Evolutionary conservation across 2,797 vertebrate genomes (phyloP), one percentile per base, ranked within the genome.

Genomic region (Pseudomugil tenellus): DNA sequence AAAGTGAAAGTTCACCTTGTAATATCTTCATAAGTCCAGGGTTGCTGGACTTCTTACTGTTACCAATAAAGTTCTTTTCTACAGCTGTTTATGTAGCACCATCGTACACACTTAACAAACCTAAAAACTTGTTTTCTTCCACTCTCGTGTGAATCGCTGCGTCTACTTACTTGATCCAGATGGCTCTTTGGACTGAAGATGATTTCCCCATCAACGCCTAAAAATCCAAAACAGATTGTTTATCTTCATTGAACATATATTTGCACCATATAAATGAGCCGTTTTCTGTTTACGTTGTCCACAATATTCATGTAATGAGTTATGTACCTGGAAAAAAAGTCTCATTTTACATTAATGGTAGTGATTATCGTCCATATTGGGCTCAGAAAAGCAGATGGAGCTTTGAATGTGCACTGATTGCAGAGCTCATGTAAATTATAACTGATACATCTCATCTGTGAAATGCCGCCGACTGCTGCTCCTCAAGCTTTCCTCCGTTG

Each of bases 111-210:
- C n/a, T n/a, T n/a, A n/a, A n/a, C n/a, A n/a, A n/a, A n/a, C n/a
- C n/a, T n/a, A n/a, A n/a, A n/a, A n/a, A n/a, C n/a, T n/a, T n/a
- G n/a, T n/a, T n/a, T n/a, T n/a, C n/a, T n/a, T n/a, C n/a, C n/a
- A n/a, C n/a, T n/a, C n/a, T n/a, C n/a, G n/a, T n/a, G n/a, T n/a
- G n/a, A n/a, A n/a, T n/a, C 17, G 25, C 1, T 32, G 28, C 8
- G 4, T 51, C 0, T 17, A 63, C 83, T 76, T 49, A 92, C 90
- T 60, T 82, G 70, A 91, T 82, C 89, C 88, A 92, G 37, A 72
- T 4, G 28, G 6, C 26, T 63, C 62, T 77, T 35, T 51, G 72
- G 2, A 35, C 34, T 1, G 34, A 17, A 67, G 60, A 31, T 32
- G 57, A n/a, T 6, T 9, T 57, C 17, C 63, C 79, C 67, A 29